phyloP scores from a whole-genome alignment of 2,888 invertebrate genomes.

The Acleris sparsana region DNA sequence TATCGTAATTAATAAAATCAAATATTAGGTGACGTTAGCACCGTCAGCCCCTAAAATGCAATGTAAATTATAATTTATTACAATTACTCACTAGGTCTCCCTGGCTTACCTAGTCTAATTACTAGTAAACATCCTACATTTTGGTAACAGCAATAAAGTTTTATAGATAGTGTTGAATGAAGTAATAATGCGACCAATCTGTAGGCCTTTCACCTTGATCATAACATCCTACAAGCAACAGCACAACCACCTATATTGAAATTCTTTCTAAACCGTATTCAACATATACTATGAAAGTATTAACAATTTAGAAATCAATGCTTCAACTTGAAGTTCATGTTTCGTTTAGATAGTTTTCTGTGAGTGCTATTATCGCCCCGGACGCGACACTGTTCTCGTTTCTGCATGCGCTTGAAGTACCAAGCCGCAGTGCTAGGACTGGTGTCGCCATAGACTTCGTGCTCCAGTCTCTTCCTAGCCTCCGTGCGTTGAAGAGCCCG shows the following conservation, averaged over 20 bases:
- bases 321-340: constrained; percentile 71
- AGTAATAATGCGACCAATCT: constrained; percentile 19
- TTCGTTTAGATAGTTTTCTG: constrained; percentile 61
- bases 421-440: constrained; percentile 68
- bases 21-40: constrained; percentile 10
- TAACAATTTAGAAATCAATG: constrained; percentile 46
- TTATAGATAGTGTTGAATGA: constrained; percentile 15
- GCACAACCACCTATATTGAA: constrained; percentile 31
- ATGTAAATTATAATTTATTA: background rate
- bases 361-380: constrained; percentile 67
- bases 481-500: constrained; percentile 62
- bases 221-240: constrained; percentile 25
- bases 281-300: constrained; percentile 7
- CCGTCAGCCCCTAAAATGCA: constrained; percentile 14
- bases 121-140: constrained; percentile 1
- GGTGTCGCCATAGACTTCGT: constrained; percentile 64
- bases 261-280: constrained; percentile 24
- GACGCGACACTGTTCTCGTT: constrained; percentile 72
- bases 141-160: constrained; percentile 1
- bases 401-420: constrained; percentile 78
- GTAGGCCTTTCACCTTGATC: constrained; percentile 16
- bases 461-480: constrained; percentile 66
- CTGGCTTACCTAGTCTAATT: background rate
- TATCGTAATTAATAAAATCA: constrained; percentile 13
- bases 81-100: background rate